Evolutionary conservation across 1,140 invertebrate genomes (phyloP), one percentile per base, ranked within the genome.

Genomic region (Nasonia vitripennis): DNA sequence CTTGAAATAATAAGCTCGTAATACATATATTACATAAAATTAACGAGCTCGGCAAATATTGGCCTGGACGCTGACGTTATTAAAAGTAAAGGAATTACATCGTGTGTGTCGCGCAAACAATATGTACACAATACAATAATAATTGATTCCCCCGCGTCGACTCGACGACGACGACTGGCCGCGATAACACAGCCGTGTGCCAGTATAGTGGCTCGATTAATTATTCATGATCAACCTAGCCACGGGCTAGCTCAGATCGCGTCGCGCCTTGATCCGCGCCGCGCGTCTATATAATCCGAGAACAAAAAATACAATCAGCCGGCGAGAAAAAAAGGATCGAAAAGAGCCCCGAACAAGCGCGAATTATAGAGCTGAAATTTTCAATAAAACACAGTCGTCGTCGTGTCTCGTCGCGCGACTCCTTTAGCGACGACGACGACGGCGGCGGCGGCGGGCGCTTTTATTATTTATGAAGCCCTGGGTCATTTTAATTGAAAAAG

Each of bases 401-500:
- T 55, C 17, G 12, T 55, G 12, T 55, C 12, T 55, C 17, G 12
- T 10, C 12, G 12, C 12, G 51, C 11, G 51, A 55, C 51, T 55
- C 51, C 51, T 55, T 55, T 55, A 17, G 17, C 51, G 17, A 55
- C 51, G 51, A 55, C 51, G 51, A 55, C 11, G 51, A 17, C 12
- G 51, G 14, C 14, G 51, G 4, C 20, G 4, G 55, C 55, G 55
- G 51, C 17, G 51, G 12, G 45, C 14, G 17, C 55, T 62, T 62
- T 85, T 77, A 77, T 81, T 85, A 85, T 85, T 85, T 85, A 81
- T 77, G 55, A 68, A 81, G 70, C 7, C 41, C 41, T 62, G 78
- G 62, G 20, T 48, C 14, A 82, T 78, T 78, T 82, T 81, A 81
- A 82, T 86, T 82, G 79, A 85, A 85, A 86, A 82, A 82, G 37